phyloP scores from a whole-genome alignment of 2,888 invertebrate genomes.

The Calameuta pallipes region DNA sequence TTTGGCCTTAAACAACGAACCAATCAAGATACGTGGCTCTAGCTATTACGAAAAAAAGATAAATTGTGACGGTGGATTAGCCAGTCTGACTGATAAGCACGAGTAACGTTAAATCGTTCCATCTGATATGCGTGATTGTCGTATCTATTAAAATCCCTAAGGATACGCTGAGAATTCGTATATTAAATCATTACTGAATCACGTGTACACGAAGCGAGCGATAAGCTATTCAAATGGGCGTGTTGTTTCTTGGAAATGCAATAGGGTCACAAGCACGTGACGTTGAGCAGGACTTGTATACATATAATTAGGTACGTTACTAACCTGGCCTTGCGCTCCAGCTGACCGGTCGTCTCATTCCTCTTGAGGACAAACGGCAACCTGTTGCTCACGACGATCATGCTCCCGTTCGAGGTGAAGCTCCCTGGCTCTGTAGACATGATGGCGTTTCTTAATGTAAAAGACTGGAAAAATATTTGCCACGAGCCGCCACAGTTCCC shows the following conservation, averaged over 20 bases:
- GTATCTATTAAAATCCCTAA: background rate
- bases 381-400: constrained; percentile 92
- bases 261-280: background rate
- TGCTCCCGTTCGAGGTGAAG: constrained; percentile 71
- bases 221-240: constrained; percentile 7
- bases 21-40: background rate
- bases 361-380: constrained; percentile 87
- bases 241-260: background rate
- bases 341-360: constrained; percentile 76
- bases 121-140: background rate
- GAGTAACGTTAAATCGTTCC: background rate
- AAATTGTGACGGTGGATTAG: background rate
- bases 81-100: background rate
- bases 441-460: constrained; percentile 24
- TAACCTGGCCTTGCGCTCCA: constrained; percentile 88
- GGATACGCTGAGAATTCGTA: background rate
- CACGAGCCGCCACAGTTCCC: background rate
- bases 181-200: background rate
- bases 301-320: constrained; percentile 32
- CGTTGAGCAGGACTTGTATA: background rate
- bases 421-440: constrained; percentile 57
- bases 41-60: background rate
- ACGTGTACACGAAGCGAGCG: background rate
- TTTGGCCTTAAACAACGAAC: background rate
- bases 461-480: background rate